phyloP scores from a whole-genome alignment of 2,797 vertebrate species.

The Epinephelus coioides region DNA sequence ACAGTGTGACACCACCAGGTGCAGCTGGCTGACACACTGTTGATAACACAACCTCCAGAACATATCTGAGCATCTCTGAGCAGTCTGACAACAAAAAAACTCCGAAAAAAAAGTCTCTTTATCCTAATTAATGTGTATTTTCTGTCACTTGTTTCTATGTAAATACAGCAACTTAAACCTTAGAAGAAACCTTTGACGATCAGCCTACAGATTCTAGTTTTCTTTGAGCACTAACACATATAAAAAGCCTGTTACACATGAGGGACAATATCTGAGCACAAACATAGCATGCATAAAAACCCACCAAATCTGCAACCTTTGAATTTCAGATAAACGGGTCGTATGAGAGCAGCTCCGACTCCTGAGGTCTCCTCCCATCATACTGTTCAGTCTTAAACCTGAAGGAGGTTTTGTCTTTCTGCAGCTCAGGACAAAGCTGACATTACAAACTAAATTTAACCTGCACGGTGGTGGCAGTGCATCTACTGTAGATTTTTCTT shows the following conservation, averaged over 20 bases:
- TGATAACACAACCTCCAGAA: no score
- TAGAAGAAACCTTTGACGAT: no score
- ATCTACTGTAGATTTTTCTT: no score
- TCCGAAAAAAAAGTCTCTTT: no score
- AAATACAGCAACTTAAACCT: no score
- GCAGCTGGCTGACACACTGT: background rate
- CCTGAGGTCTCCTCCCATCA: background rate
- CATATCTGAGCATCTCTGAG: no score
- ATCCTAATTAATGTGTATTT: no score
- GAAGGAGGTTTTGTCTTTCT: slow-evolving; percentile 19
- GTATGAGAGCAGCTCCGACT: background rate
- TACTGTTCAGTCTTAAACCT: background rate
- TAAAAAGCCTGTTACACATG: background rate
- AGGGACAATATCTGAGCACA: background rate
- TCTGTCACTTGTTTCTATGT: no score
- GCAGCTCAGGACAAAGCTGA: background rate
- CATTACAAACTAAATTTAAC: background rate
- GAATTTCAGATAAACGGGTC: background rate
- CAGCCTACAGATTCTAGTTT: no score
- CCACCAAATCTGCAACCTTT: background rate
- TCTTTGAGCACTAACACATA: background rate
- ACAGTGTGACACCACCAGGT: no score
- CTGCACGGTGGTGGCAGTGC: no score
- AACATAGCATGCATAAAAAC: background rate
- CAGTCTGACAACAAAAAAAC: no score